Conservation (phyloP, 2,888 invertebrate genomes). For the Desoria tigrina region DNA sequence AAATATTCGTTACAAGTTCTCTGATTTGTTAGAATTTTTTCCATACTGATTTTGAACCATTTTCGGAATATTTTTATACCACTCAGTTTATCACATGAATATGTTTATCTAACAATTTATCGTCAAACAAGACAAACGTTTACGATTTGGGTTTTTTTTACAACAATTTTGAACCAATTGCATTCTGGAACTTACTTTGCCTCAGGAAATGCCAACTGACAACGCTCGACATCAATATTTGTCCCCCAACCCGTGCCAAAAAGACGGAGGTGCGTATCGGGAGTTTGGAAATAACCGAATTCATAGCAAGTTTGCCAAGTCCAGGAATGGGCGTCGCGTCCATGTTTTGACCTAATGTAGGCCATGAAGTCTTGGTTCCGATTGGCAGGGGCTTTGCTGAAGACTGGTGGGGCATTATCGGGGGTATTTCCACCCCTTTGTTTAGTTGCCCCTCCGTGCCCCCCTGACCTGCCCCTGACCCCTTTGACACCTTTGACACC, state of each 20-base stretch:
- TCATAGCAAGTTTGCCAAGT: conserved; percentile 61
- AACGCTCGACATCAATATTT: conserved; percentile 56
- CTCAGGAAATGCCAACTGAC: conserved; percentile 39
- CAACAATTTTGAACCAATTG: neutral
- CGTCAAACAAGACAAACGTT: too few species aligned
- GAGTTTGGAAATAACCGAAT: conserved; percentile 61
- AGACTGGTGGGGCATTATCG: neutral
- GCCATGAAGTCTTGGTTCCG: neutral
- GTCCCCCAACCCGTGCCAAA: conserved; percentile 57
- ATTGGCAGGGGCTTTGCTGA: neutral
- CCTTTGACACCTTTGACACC: too few species aligned
- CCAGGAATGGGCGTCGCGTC: conserved; percentile 55
- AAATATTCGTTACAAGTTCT: too few species aligned
- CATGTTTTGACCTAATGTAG: conserved; percentile 25
- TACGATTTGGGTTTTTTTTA: neutral
- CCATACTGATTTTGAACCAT: too few species aligned
- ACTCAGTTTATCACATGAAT: too few species aligned
- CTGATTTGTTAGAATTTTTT: too few species aligned
- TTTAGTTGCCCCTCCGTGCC: too few species aligned
- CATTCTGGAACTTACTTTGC: neutral
- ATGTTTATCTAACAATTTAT: too few species aligned
- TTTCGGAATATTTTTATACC: too few species aligned
- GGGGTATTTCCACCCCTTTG: too few species aligned
- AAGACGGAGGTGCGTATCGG: conserved; percentile 57
- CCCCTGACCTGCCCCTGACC: too few species aligned